Conservation (phyloP, 2,113 vertebrate genomes). For the Mirounga angustirostris region DNA sequence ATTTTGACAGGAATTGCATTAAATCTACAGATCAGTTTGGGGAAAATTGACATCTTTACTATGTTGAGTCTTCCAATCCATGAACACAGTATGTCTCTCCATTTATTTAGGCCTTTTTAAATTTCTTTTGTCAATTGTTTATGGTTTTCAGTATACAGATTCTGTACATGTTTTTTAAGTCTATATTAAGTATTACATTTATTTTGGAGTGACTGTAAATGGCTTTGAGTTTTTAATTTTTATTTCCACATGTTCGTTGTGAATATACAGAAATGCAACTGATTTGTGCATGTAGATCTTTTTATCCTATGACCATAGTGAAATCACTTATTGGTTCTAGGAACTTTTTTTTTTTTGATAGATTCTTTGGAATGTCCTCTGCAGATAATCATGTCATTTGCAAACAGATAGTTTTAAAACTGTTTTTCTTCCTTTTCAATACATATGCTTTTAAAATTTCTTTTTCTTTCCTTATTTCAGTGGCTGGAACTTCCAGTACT, state of each 20-base stretch:
- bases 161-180: neutral
- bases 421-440: neutral
- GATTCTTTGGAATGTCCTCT: constrained; percentile 3
- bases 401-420: neutral
- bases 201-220: constrained; percentile 8
- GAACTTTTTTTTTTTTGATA: neutral
- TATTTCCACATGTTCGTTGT: neutral
- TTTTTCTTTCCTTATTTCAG: constrained; percentile 30
- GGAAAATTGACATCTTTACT: neutral
- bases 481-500: neutral
- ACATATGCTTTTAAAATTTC: neutral
- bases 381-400: neutral
- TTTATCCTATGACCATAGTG: neutral
- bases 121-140: neutral
- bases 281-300: neutral
- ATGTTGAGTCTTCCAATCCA: neutral
- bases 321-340: neutral
- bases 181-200: neutral
- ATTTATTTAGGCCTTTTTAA: neutral
- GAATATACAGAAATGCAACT: neutral
- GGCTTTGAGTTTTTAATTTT: constrained; percentile 29
- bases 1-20: neutral
- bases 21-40: neutral
- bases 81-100: neutral
- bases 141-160: neutral